phyloP scores from a whole-genome alignment of 2,113 vertebrate genomes.

The Gopherus flavomarginatus region DNA sequence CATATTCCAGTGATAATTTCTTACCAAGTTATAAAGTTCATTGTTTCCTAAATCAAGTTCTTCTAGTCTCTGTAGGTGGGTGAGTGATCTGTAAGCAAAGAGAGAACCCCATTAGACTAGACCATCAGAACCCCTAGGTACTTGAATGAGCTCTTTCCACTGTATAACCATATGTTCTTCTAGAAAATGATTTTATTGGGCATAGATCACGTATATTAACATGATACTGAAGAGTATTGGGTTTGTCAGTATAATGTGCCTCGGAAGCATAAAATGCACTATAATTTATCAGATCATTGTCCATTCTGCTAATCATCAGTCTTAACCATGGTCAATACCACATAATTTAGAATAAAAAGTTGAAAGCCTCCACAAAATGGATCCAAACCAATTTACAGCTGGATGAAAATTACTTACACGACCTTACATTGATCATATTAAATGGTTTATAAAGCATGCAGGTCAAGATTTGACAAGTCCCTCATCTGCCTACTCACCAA shows the following conservation, averaged over 20 bases:
- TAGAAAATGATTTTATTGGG: slow-evolving; percentile 34
- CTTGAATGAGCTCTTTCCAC: slow-evolving; percentile 42
- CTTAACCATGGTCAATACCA: neutral
- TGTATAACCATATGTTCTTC: neutral
- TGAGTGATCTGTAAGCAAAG: slow-evolving; percentile 86
- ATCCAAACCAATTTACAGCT: neutral
- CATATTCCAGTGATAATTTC: slow-evolving; percentile 55
- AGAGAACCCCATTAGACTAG: slow-evolving; percentile 54
- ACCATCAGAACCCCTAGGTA: slow-evolving; percentile 44
- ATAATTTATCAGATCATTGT: neutral
- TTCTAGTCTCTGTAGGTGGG: slow-evolving; percentile 92
- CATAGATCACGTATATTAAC: neutral
- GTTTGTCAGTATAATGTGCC: neutral
- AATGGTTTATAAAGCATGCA: neutral
- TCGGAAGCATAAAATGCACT: neutral
- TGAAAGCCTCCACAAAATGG: neutral
- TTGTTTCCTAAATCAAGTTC: slow-evolving; percentile 99
- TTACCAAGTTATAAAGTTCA: slow-evolving; percentile 95
- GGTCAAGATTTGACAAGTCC: slow-evolving; percentile 5
- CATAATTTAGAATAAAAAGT: neutral
- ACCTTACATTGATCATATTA: neutral
- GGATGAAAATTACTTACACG: neutral
- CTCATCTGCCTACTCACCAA: neutral
- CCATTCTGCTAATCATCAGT: neutral
- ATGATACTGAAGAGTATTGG: neutral